Conservation (phyloP, 2,797 vertebrate genomes). For the Orestias chungarensis region DNA sequence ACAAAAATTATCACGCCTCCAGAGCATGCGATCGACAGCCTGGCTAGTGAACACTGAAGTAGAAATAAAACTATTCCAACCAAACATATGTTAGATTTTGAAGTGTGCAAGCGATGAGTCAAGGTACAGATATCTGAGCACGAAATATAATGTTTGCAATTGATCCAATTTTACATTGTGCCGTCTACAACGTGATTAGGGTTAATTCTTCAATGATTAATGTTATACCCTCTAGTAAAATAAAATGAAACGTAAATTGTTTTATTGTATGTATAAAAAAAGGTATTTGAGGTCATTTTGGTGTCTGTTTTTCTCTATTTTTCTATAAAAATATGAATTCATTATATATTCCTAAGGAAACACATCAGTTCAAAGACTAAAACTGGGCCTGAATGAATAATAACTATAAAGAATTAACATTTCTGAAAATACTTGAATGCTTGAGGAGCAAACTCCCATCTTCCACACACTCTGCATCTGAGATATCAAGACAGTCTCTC, state of each 20-base stretch:
- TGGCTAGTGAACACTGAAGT: neutral
- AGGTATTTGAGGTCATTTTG: neutral
- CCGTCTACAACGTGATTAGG: too few relatives aligned
- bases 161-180: too few relatives aligned
- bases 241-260: too few relatives aligned
- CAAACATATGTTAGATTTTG: neutral
- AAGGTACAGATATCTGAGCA: neutral
- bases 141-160: too few relatives aligned
- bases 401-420: slow-evolving; percentile 28
- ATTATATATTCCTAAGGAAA: neutral
- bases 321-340: neutral
- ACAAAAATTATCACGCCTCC: slow-evolving; percentile 24
- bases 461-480: slow-evolving; percentile 27
- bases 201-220: too few relatives aligned
- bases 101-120: neutral
- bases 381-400: slow-evolving; percentile 20
- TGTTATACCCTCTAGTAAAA: too few relatives aligned
- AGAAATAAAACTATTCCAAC: neutral
- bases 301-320: neutral
- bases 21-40: slow-evolving; percentile 17
- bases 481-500: slow-evolving; percentile 14
- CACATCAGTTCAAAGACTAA: slow-evolving; percentile 20
- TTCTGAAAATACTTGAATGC: slow-evolving; percentile 4
- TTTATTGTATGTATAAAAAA: too few relatives aligned
- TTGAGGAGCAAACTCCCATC: slow-evolving; percentile 24